phyloP scores from a whole-genome alignment of 2,888 invertebrate genomes.

The Syritta pipiens region DNA sequence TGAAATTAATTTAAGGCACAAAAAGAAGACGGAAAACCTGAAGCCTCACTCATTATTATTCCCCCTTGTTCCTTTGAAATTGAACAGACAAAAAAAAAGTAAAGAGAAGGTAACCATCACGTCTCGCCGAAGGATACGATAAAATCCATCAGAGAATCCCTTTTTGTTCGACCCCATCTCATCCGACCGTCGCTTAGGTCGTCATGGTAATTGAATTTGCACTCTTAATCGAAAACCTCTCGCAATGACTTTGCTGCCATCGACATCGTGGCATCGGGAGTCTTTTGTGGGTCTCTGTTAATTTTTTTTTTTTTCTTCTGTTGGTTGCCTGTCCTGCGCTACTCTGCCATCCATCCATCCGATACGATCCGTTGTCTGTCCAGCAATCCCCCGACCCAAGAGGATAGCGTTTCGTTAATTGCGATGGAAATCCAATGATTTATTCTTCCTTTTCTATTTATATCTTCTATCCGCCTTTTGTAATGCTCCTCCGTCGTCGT shows the following conservation, averaged over 20 bases:
- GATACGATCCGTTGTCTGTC: slow-evolving; percentile 34
- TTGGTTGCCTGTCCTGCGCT: neutral
- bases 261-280: slow-evolving; percentile 52
- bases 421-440: slow-evolving; percentile 67
- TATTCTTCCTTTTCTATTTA: slow-evolving; percentile 49
- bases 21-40: too few relatives aligned
- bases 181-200: slow-evolving; percentile 5
- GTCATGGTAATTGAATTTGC: slow-evolving; percentile 65
- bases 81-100: neutral
- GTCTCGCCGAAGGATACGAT: slow-evolving; percentile 23
- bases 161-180: neutral
- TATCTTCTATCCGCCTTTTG: slow-evolving; percentile 24
- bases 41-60: slow-evolving; percentile 35
- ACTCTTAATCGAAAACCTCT: slow-evolving; percentile 67
- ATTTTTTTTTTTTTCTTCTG: slow-evolving; percentile 30
- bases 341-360: neutral
- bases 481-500: slow-evolving; percentile 14
- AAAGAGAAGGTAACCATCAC: neutral
- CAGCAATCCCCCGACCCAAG: slow-evolving; percentile 43
- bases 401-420: slow-evolving; percentile 66
- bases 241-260: slow-evolving; percentile 63
- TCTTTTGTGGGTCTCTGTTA: slow-evolving; percentile 12
- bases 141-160: slow-evolving; percentile 43
- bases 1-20: slow-evolving; percentile 32
- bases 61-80: slow-evolving; percentile 2